Conservation (phyloP, 2,888 invertebrate species). For the Erebia ligea region DNA sequence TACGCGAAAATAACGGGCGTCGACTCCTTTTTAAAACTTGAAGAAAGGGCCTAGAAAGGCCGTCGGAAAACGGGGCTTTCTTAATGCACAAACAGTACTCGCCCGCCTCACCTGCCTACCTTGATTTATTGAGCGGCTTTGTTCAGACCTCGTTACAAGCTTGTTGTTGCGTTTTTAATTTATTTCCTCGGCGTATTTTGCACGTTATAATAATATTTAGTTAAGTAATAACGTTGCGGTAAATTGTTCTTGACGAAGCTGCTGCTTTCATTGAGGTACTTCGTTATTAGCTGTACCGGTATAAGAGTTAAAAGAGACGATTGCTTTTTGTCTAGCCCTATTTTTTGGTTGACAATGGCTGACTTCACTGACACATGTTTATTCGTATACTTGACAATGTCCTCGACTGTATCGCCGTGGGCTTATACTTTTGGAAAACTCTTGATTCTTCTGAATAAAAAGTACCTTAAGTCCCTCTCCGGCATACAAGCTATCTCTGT, state of each 20-base stretch:
- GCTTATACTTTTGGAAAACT: no score
- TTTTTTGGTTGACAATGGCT: no score
- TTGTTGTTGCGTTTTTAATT: conserved; percentile 84
- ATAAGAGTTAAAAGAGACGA: neutral
- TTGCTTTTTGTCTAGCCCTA: no score
- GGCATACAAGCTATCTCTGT: no score
- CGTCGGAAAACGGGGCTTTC: conserved; percentile 75
- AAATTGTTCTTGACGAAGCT: conserved; percentile 46
- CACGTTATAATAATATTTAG: conserved; percentile 73
- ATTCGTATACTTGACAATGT: no score
- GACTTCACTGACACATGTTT: no score
- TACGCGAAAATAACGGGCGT: conserved; percentile 79
- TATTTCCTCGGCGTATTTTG: conserved; percentile 76
- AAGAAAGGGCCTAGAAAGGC: conserved; percentile 81
- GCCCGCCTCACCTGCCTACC: conserved; percentile 71
- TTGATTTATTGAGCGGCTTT: conserved; percentile 81
- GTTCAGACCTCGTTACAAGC: conserved; percentile 80
- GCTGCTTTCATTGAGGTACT: conserved; percentile 7
- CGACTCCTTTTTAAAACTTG: conserved; percentile 82
- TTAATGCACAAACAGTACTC: conserved; percentile 83
- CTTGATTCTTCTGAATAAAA: no score
- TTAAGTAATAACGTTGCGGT: conserved; percentile 64
- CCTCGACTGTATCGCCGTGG: no score
- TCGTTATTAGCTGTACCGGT: neutral
- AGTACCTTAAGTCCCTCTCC: no score